phyloP scores from a whole-genome alignment of 2,113 vertebrate species.

The Hystrix cristata region DNA sequence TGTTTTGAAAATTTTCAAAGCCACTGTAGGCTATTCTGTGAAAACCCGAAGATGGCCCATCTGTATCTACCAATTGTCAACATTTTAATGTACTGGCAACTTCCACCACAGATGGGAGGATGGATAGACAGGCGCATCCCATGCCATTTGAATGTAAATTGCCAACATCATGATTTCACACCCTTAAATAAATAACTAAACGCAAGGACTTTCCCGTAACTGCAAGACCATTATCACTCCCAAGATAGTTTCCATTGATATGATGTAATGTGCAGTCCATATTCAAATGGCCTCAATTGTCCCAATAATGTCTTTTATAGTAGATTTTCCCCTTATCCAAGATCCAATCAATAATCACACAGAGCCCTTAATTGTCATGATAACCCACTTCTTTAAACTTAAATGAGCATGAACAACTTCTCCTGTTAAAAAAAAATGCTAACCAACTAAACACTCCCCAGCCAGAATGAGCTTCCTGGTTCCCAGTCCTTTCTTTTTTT shows the following conservation, averaged over 20 bases:
- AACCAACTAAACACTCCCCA: not conserved
- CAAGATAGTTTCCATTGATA: not conserved
- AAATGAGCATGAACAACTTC: conserved; percentile 61
- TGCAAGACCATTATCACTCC: not conserved
- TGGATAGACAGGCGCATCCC: no score
- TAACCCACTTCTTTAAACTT: conserved; percentile 65
- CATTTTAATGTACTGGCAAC: not conserved
- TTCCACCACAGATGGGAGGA: no score
- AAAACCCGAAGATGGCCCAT: not conserved
- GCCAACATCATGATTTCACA: not conserved
- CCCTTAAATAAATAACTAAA: conserved; percentile 63
- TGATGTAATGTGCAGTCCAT: not conserved
- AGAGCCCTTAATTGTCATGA: conserved; percentile 59
- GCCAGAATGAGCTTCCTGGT: fast-evolving
- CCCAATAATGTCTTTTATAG: conserved; percentile 57
- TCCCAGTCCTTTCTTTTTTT: not conserved
- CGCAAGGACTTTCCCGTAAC: conserved; percentile 6
- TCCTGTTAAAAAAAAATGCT: not conserved
- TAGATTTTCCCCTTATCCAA: conserved; percentile 43
- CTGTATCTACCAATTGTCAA: not conserved
- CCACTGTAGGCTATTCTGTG: not conserved
- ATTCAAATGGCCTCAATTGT: conserved; percentile 20
- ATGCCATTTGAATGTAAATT: not conserved
- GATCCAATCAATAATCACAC: conserved; percentile 45
- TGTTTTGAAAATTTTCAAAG: not conserved